phyloP scores from a whole-genome alignment of 2,797 vertebrate genomes.

The Sebastes matsubarae region DNA sequence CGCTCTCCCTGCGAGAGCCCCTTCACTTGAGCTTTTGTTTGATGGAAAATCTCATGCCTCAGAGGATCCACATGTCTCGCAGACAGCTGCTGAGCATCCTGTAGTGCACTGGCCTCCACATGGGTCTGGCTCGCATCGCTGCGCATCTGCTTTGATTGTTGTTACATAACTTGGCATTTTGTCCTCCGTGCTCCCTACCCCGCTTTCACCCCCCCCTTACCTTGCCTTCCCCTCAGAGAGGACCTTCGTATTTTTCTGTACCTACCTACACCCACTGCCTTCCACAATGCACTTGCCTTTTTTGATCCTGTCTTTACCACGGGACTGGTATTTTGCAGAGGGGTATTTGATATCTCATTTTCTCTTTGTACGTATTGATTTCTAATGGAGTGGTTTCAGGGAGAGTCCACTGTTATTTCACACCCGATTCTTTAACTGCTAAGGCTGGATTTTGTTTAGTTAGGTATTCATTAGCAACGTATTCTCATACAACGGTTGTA shows the following conservation, averaged over 20 bases:
- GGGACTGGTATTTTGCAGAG: neutral
- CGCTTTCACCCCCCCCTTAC: constrained; percentile 2
- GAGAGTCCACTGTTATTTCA: neutral
- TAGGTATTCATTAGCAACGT: too few relatives aligned
- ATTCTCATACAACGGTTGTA: too few relatives aligned
- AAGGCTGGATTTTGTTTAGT: neutral
- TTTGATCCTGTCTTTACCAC: neutral
- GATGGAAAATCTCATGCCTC: constrained; percentile 84
- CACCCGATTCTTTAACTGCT: constrained; percentile 1
- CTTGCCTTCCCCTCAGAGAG: constrained; percentile 16
- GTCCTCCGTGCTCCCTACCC: constrained; percentile 49
- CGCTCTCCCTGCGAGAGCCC: constrained; percentile 74
- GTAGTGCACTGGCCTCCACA: constrained; percentile 75
- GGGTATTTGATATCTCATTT: neutral
- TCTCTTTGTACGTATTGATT: neutral
- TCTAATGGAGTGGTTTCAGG: neutral
- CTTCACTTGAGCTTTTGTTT: constrained; percentile 75
- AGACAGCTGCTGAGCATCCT: constrained; percentile 82
- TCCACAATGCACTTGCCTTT: neutral
- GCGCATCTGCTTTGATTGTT: constrained; percentile 81
- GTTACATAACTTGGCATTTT: constrained; percentile 80
- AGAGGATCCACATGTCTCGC: constrained; percentile 78
- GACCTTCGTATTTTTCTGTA: constrained; percentile 24
- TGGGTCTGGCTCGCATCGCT: constrained; percentile 74
- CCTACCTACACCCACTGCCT: neutral